phyloP scores from a whole-genome alignment of 2,797 vertebrate genomes.

The Hyperoplus immaculatus region DNA sequence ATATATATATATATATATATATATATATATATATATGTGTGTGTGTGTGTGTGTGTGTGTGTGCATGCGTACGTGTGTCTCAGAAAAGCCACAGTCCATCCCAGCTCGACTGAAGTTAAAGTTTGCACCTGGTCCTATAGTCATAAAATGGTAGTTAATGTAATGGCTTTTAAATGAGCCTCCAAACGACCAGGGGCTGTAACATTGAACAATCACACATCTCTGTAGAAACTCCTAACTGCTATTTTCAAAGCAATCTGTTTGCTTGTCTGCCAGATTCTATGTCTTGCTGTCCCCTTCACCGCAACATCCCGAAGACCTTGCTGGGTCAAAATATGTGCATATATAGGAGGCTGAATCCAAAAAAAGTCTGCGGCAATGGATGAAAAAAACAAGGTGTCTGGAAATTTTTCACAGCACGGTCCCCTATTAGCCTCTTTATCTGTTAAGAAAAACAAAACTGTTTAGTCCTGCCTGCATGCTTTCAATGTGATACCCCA shows the following conservation, averaged over 20 bases:
- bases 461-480: slow-evolving; percentile 10
- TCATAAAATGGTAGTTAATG: slow-evolving; percentile 66
- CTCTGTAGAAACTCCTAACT: slow-evolving; percentile 32
- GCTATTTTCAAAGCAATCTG: slow-evolving; percentile 27
- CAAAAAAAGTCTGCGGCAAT: slow-evolving; percentile 13
- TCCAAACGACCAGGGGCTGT: slow-evolving; percentile 40
- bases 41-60: not conserved
- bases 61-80: not conserved
- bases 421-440: not conserved
- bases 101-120: slow-evolving; percentile 39
- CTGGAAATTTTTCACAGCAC: slow-evolving; percentile 8
- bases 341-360: slow-evolving; percentile 14
- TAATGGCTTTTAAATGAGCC: slow-evolving; percentile 70
- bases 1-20: no score
- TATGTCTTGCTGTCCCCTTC: not conserved
- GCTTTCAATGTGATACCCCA: slow-evolving; percentile 44
- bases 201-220: slow-evolving; percentile 57
- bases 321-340: slow-evolving; percentile 33
- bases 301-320: not conserved
- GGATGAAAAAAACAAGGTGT: not conserved
- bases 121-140: slow-evolving; percentile 69
- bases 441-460: slow-evolving; percentile 20
- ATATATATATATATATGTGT: no score
- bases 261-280: slow-evolving; percentile 16
- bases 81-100: slow-evolving; percentile 44